Base-by-base conservation (phyloP, 2,888 invertebrate species). In the Hermodice carunculata region DNA sequence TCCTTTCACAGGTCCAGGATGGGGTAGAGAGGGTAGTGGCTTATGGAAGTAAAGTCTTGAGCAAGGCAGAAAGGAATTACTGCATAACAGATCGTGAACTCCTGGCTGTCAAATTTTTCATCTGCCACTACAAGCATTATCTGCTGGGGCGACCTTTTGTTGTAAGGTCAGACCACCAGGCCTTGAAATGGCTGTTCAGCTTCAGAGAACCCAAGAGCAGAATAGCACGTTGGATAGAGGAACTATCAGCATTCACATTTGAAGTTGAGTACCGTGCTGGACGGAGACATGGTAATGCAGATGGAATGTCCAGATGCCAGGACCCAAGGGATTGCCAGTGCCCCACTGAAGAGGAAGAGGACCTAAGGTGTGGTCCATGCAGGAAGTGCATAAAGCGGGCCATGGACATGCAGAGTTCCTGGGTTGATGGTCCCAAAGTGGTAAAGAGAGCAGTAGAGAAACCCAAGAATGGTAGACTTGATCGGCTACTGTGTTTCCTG, bases 21-120 rank as follows among this genome's bases (percentile, higher is more conserved):
- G 64, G 67, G 14, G 24, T 49, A n/a, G 69, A 69, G 40, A n/a
- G 44, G 26, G 59, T 68, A 4, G 42, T 69, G 34, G 49, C 61
- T 19, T 68, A 65, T 49, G 49, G n/a, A 22, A 68, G 67, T 32
- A 19, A 64, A 3, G 51, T 49, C 5, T 37, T 69, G 44, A 51
- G 51, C 8, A 32, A 44, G 14, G 54, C 62, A 6, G 61, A 68
- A 19, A 8, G n/a, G n/a, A n/a, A n/a, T n/a, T n/a, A n/a, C n/a
- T n/a, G n/a, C n/a, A n/a, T n/a, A n/a, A n/a, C n/a, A n/a, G n/a
- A n/a, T n/a, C n/a, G n/a, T n/a, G n/a, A n/a, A n/a, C n/a, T n/a
- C n/a, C n/a, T n/a, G n/a, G n/a, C n/a, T n/a, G n/a, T n/a, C n/a
- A n/a, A n/a, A n/a, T n/a, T n/a, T n/a, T n/a, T n/a, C n/a, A n/a